These are phyloP conservation scores for Sebastes elongatus DNA, from an alignment of 2,797 vertebrate genomes.

Conservation along the genomic window DNA sequence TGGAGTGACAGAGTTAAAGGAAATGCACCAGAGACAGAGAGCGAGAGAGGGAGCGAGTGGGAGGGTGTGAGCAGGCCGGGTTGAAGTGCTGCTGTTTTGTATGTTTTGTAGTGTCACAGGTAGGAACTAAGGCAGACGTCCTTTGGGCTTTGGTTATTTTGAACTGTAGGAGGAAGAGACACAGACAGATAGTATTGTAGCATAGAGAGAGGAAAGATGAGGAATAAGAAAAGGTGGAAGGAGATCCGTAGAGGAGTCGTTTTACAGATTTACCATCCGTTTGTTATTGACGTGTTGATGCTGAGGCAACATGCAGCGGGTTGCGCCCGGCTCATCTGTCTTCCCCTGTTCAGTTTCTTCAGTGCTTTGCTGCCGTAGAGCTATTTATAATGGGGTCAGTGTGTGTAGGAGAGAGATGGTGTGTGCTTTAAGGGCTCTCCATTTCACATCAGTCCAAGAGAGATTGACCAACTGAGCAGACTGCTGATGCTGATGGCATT, in stretches of 20 bases:
- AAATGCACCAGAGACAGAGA: constrained; percentile 22
- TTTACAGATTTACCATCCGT: constrained; percentile 36
- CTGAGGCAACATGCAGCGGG: constrained; percentile 11
- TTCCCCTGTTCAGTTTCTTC: constrained; percentile 7
- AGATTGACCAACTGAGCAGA: neutral
- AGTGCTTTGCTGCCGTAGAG: constrained; percentile 15
- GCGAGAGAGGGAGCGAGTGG: constrained; percentile 18
- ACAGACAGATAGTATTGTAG: neutral
- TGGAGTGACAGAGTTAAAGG: constrained; percentile 39
- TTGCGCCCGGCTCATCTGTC: constrained; percentile 24
- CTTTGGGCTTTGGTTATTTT: constrained; percentile 34
- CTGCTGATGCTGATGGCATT: neutral
- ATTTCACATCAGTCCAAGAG: constrained; percentile 37
- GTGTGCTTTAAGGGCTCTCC: constrained; percentile 32
- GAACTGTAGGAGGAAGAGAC: constrained; percentile 2
- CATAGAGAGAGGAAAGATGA: neutral
- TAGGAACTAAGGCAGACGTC: constrained; percentile 41
- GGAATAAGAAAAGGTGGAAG: constrained; percentile 1
- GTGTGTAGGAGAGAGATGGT: constrained; percentile 32
- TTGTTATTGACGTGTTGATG: constrained; percentile 24
- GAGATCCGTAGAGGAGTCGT: constrained; percentile 2
- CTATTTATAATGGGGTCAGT: constrained; percentile 70
- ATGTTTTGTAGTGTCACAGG: constrained; percentile 35
- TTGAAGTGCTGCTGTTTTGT: constrained; percentile 35
- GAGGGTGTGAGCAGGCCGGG: neutral